Percentiles rank a stretch among this genome's conserved stretches.
phyloP scores from a whole-genome alignment of 1,140 invertebrate genomes.

The Saxidomus purpurata region DNA sequence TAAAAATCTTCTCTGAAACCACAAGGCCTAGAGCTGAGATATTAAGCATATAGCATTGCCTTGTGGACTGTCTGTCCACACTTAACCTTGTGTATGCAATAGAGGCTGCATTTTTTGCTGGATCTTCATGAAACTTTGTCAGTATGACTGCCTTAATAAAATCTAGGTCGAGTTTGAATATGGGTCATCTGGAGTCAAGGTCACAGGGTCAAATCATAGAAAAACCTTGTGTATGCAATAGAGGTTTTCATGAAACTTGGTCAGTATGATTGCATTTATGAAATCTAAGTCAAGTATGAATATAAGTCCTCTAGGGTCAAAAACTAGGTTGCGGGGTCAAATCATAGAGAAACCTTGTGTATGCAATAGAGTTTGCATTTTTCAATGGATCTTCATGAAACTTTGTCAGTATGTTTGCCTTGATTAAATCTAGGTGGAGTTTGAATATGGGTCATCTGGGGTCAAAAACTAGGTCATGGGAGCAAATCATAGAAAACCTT shows the following conservation, averaged over 20 bases:
- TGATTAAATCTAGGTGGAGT: neutral
- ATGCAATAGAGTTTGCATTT: neutral
- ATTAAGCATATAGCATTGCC: too few species aligned
- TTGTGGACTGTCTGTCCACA: too few species aligned
- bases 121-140: too few species aligned
- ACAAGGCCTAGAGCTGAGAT: too few species aligned
- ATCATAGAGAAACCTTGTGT: neutral
- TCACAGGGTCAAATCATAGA: too few species aligned
- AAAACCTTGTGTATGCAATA: too few species aligned
- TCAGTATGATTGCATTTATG: neutral
- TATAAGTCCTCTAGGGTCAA: neutral
- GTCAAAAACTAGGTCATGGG: constrained; percentile 15
- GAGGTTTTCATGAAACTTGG: constrained; percentile 1
- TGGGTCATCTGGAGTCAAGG: too few species aligned
- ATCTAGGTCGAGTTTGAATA: too few species aligned
- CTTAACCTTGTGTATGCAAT: too few species aligned
- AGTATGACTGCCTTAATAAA: too few species aligned
- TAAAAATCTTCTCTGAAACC: too few species aligned
- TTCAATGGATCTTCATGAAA: neutral
- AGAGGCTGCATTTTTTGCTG: too few species aligned
- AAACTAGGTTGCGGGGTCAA: neutral
- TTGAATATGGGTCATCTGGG: neutral
- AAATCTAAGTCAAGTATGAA: neutral
- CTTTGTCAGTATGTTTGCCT: neutral
- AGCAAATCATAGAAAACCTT: constrained; percentile 1